Conservation (phyloP, 2,888 invertebrate species). For the Dyspetes luteomarginatus region DNA sequence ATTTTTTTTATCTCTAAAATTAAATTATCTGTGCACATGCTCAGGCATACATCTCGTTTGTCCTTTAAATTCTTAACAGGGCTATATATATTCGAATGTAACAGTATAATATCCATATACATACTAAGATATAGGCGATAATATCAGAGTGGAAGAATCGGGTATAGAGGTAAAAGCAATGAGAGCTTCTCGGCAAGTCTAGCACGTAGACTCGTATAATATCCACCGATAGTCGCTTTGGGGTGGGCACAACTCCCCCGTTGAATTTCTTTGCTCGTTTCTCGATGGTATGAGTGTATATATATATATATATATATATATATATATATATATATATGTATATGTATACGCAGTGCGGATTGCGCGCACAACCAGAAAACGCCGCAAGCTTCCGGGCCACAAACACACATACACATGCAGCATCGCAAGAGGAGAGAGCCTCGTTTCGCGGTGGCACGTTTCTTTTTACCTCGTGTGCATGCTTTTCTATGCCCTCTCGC, state of each 20-base stretch:
- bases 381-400: slow-evolving; percentile 40
- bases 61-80: slow-evolving; percentile 5
- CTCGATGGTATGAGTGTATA: no score
- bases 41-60: background rate
- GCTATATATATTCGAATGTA: background rate
- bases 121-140: background rate
- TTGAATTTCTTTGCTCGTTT: slow-evolving; percentile 42
- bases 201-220: slow-evolving; percentile 58
- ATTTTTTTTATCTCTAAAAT: background rate
- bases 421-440: slow-evolving; percentile 26
- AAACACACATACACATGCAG: slow-evolving; percentile 11
- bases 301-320: background rate
- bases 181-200: slow-evolving; percentile 30
- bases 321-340: background rate
- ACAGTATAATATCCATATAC: slow-evolving; percentile 6
- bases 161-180: background rate
- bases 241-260: background rate
- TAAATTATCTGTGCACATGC: background rate
- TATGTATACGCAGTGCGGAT: slow-evolving; percentile 19
- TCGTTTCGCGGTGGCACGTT: slow-evolving; percentile 59
- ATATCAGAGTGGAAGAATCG: slow-evolving; percentile 27
- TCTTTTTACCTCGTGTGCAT: slow-evolving; percentile 48
- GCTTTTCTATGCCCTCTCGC: slow-evolving; percentile 20
- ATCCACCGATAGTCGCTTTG: slow-evolving; percentile 50
- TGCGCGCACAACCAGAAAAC: slow-evolving; percentile 50